Conservation (phyloP, 2,888 invertebrate genomes). For the Callinectes sapidus region DNA sequence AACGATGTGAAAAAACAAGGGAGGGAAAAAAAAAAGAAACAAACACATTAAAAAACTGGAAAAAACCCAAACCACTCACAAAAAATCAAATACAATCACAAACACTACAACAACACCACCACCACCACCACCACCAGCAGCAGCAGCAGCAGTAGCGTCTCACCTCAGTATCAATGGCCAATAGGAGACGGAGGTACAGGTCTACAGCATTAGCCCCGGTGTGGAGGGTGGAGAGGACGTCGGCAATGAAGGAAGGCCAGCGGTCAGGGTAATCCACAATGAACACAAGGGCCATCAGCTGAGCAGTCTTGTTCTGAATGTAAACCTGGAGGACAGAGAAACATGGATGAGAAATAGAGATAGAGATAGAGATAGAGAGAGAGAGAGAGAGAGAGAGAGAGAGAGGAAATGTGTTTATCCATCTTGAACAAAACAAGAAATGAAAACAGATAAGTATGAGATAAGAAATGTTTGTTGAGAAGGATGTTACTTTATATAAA, state of each 20-base stretch:
- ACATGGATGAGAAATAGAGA: not conserved
- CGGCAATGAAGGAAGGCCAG: constrained; percentile 79
- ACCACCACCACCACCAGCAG: not conserved
- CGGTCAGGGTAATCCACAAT: constrained; percentile 78
- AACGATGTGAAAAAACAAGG: too few species aligned
- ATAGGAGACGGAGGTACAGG: constrained; percentile 78
- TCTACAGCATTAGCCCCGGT: constrained; percentile 77
- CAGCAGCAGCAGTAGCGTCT: constrained; percentile 65
- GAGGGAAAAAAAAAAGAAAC: too few species aligned
- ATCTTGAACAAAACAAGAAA: not conserved
- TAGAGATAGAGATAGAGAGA: not conserved
- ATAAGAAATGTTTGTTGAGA: too few species aligned
- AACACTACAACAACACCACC: too few species aligned
- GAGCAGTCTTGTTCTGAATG: constrained; percentile 79
- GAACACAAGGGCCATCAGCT: constrained; percentile 79
- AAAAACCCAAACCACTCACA: not conserved
- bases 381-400: not conserved
- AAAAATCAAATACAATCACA: not conserved
- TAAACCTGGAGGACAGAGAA: constrained; percentile 74
- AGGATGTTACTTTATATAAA: too few species aligned
- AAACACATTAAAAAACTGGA: too few species aligned
- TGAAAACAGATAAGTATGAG: not conserved
- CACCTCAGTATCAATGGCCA: constrained; percentile 79
- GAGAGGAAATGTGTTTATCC: not conserved
- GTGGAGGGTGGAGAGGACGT: constrained; percentile 76